Percentiles rank a stretch among this genome's conserved stretches.
These are phyloP conservation scores for Lepidurus arcticus DNA, from an alignment of 1,140 invertebrate genomes.

Conservation along the genomic window DNA sequence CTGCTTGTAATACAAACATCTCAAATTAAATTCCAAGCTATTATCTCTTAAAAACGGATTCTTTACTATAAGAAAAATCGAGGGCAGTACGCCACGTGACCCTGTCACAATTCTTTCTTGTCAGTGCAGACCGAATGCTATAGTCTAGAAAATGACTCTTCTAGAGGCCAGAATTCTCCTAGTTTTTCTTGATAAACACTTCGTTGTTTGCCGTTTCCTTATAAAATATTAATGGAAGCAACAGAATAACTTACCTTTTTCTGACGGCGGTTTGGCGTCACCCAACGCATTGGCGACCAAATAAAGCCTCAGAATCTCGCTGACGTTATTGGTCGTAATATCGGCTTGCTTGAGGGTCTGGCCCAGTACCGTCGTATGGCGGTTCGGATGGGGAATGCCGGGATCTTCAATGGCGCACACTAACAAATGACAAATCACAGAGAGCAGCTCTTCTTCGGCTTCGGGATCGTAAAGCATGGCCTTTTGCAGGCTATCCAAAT, in stretches of 20 bases:
- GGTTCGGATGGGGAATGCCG: conserved; percentile 72
- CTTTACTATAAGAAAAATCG: too few relatives aligned
- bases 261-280: conserved; percentile 45
- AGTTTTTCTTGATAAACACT: conserved; percentile 34
- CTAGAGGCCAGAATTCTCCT: background rate
- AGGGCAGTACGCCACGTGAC: too few relatives aligned
- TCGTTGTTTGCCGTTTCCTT: conserved; percentile 36
- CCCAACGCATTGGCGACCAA: conserved; percentile 76
- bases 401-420: conserved; percentile 91
- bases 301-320: conserved; percentile 85
- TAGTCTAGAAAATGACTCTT: too few relatives aligned
- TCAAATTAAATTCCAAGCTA: too few relatives aligned
- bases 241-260: conserved; percentile 45
- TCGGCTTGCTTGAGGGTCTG: conserved; percentile 87
- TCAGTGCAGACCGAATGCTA: too few relatives aligned
- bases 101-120: too few relatives aligned
- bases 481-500: conserved; percentile 75
- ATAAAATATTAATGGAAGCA: conserved; percentile 26
- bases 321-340: conserved; percentile 83
- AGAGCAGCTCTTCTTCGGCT: conserved; percentile 78
- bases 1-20: too few relatives aligned
- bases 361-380: conserved; percentile 78
- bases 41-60: too few relatives aligned
- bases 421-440: conserved; percentile 79
- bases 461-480: conserved; percentile 76